Conservation (phyloP, 2,888 invertebrate genomes). For the Clistopyga incitator region DNA sequence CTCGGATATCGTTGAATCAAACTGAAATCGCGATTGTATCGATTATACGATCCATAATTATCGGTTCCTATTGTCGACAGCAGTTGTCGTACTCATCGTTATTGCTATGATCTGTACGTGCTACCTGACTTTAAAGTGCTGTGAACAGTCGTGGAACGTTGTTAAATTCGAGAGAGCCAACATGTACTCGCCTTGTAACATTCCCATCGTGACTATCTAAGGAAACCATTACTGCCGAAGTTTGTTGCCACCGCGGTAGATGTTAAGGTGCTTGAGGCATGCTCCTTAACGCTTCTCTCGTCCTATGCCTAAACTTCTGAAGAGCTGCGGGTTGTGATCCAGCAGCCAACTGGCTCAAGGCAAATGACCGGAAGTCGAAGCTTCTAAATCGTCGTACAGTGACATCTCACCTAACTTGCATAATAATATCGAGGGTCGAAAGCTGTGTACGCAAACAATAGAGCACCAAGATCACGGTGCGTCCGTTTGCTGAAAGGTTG, state of each 20-base stretch:
- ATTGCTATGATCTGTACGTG: background rate
- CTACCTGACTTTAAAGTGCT: slow-evolving; percentile 3
- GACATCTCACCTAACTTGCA: background rate
- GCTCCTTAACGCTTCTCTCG: slow-evolving; percentile 14
- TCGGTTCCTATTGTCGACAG: slow-evolving; percentile 2
- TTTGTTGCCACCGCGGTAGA: slow-evolving; percentile 36
- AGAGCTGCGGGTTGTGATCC: slow-evolving; percentile 15
- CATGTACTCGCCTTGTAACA: slow-evolving; percentile 44
- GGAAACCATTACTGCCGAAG: slow-evolving; percentile 56
- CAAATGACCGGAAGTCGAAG: slow-evolving; percentile 45
- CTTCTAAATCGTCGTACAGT: slow-evolving; percentile 40
- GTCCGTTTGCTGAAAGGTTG: too few species aligned
- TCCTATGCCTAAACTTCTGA: slow-evolving; percentile 28
- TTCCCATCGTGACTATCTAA: slow-evolving; percentile 27
- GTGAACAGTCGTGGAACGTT: slow-evolving; percentile 27
- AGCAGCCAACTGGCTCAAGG: slow-evolving; percentile 27
- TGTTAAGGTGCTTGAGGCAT: slow-evolving; percentile 35
- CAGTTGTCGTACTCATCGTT: background rate
- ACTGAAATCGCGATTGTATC: background rate
- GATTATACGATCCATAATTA: background rate
- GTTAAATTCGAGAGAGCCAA: slow-evolving; percentile 33
- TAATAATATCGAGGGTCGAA: too few species aligned
- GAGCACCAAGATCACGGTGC: too few species aligned
- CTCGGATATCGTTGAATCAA: slow-evolving; percentile 9
- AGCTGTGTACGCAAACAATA: too few species aligned